phyloP scores from a whole-genome alignment of 2,113 vertebrate species.

The Ceuthmochares aereus region DNA sequence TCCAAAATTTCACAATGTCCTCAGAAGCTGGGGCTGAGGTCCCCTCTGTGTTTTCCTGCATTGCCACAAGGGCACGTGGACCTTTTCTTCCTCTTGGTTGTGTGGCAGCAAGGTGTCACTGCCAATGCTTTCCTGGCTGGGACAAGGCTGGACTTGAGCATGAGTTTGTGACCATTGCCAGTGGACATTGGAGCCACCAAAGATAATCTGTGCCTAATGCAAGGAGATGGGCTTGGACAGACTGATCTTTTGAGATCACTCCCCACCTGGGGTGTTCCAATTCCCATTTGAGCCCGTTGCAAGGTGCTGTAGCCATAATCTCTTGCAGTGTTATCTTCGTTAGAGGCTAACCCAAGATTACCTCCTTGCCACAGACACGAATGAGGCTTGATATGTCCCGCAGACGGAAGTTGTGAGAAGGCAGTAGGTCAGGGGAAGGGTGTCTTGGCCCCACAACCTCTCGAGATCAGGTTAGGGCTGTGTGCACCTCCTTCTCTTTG shows the following conservation, averaged over 20 bases:
- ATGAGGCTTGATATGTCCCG: rapidly evolving
- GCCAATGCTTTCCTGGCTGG: background rate
- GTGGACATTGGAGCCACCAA: rapidly evolving
- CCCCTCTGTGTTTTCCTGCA: background rate
- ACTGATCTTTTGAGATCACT: background rate
- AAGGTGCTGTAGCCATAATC: background rate
- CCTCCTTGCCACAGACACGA: background rate
- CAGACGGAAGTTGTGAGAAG: background rate
- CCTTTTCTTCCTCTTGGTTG: background rate
- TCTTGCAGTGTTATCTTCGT: background rate
- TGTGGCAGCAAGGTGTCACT: background rate
- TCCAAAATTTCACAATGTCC: background rate
- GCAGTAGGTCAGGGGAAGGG: background rate
- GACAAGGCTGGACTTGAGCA: background rate
- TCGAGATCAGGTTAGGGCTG: rapidly evolving
- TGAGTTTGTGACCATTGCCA: background rate
- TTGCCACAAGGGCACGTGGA: background rate
- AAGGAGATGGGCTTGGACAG: background rate
- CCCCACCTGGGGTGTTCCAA: background rate
- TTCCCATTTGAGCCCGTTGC: background rate
- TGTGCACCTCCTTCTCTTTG: background rate
- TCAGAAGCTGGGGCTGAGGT: background rate
- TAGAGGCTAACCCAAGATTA: background rate
- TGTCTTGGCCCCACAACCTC: background rate
- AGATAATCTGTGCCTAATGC: rapidly evolving